Evolutionary conservation across 1,140 invertebrate species (phyloP).

Genomic region (Phortica variegata): DNA sequence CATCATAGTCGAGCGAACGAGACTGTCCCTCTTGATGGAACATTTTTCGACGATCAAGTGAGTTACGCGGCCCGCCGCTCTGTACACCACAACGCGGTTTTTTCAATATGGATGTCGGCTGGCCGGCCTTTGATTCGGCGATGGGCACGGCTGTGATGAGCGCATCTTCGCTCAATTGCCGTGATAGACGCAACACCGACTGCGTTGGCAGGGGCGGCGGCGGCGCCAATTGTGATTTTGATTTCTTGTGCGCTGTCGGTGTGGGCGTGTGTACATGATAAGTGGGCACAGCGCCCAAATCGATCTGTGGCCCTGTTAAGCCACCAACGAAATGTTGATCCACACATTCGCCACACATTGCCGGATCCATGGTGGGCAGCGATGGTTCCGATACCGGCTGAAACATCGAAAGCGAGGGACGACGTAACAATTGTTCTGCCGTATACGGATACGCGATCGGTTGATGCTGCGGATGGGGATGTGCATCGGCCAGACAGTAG

Average conservation of each 20-base stretch:
- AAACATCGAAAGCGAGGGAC: conserved; percentile 42
- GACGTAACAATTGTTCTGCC: conserved; percentile 35
- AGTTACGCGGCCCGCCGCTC: background rate
- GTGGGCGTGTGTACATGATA: conserved; percentile 53
- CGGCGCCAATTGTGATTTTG: conserved; percentile 34
- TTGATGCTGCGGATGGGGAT: conserved; percentile 52
- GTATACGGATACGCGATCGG: conserved; percentile 43
- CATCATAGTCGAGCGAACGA: conserved; percentile 50
- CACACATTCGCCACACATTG: conserved; percentile 52
- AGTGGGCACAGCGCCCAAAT: conserved; percentile 45
- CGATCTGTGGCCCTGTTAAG: conserved; percentile 40
- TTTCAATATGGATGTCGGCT: conserved; percentile 49
- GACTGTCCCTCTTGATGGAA: conserved; percentile 48
- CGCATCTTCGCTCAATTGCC: conserved; percentile 49
- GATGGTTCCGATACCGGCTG: conserved; percentile 39
- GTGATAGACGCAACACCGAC: conserved; percentile 43
- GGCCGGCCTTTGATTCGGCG: conserved; percentile 30
- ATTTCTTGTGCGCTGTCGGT: conserved; percentile 44
- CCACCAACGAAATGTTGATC: conserved; percentile 51
- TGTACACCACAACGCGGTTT: conserved; percentile 36
- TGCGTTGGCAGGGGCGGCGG: conserved; percentile 44
- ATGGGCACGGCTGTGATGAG: conserved; percentile 46
- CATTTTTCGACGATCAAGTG: conserved; percentile 38
- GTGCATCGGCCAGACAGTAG: conserved; percentile 45
- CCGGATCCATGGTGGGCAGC: conserved; percentile 42